Conservation (phyloP, 2,888 invertebrate species). For the Archips crataeganus region DNA sequence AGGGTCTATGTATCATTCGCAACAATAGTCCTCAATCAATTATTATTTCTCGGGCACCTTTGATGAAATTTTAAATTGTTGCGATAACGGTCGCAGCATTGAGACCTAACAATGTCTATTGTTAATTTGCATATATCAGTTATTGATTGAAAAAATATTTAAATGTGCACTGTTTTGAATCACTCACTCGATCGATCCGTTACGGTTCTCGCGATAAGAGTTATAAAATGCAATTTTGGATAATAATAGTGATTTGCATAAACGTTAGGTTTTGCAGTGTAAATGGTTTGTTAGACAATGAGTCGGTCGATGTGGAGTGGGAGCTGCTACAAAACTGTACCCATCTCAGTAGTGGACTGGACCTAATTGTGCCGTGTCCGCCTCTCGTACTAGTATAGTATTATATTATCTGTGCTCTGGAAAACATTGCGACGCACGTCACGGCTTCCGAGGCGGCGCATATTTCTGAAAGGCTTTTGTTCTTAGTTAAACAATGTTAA, state of each 20-base stretch:
- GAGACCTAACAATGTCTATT: conserved; percentile 72
- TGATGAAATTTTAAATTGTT: conserved; percentile 82
- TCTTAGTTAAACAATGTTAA: conserved; percentile 74
- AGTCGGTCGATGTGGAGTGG: conserved; percentile 52
- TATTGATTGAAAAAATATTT: conserved; percentile 86
- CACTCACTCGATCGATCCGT: conserved; percentile 79
- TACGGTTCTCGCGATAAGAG: conserved; percentile 74
- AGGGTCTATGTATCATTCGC: conserved; percentile 75
- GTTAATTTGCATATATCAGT: conserved; percentile 82
- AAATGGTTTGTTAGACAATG: conserved; percentile 60
- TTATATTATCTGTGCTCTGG: conserved; percentile 48
- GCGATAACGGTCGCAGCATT: conserved; percentile 82
- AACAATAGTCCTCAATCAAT: conserved; percentile 81
- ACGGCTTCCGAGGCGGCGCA: conserved; percentile 69
- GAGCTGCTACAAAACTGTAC: conserved; percentile 70
- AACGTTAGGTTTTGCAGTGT: conserved; percentile 46
- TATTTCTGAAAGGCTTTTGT: conserved; percentile 82
- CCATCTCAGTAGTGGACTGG: conserved; percentile 66
- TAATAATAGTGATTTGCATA: conserved; percentile 48
- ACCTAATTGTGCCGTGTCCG: conserved; percentile 75
- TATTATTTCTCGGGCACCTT: conserved; percentile 83
- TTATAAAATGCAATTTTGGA: conserved; percentile 63
- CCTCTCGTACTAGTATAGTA: conserved; percentile 47
- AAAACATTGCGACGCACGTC: conserved; percentile 80
- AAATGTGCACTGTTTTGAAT: conserved; percentile 74